Conservation (phyloP, 2,797 vertebrate species). For the Anguilla obscura region DNA sequence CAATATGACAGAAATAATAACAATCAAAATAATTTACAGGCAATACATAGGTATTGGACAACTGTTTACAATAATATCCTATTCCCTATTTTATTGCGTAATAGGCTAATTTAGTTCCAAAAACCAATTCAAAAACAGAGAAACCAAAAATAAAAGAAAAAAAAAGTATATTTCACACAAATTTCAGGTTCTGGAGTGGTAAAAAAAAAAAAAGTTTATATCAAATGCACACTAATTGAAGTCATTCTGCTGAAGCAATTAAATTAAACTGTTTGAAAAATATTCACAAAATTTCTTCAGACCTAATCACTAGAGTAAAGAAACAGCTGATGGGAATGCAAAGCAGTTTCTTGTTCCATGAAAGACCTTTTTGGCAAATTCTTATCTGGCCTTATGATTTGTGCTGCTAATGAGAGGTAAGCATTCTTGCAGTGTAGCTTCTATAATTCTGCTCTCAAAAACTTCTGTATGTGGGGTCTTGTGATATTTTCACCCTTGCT, state of each 20-base stretch:
- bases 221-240: slow-evolving; percentile 11
- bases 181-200: not conserved
- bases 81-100: not conserved
- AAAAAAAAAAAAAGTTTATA: not conserved
- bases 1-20: not conserved
- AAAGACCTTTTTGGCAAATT: not conserved
- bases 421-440: not conserved
- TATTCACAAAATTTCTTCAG: not conserved
- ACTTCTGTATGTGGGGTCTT: not conserved
- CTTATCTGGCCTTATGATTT: not conserved
- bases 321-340: not conserved
- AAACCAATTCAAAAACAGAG: not conserved
- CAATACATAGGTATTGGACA: not conserved
- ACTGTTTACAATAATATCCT: not conserved
- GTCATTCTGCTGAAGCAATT: slow-evolving; percentile 10
- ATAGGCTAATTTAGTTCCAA: not conserved
- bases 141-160: not conserved
- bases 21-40: not conserved
- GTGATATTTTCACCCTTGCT: too few relatives aligned
- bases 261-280: slow-evolving; percentile 3
- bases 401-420: not conserved
- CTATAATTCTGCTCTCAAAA: not conserved
- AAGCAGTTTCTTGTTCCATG: not conserved
- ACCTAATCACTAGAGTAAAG: not conserved
- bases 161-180: not conserved